These are phyloP conservation scores for Cremastinae sp. DNA, from an alignment of 2,888 invertebrate genomes.

Conservation along the genomic window DNA sequence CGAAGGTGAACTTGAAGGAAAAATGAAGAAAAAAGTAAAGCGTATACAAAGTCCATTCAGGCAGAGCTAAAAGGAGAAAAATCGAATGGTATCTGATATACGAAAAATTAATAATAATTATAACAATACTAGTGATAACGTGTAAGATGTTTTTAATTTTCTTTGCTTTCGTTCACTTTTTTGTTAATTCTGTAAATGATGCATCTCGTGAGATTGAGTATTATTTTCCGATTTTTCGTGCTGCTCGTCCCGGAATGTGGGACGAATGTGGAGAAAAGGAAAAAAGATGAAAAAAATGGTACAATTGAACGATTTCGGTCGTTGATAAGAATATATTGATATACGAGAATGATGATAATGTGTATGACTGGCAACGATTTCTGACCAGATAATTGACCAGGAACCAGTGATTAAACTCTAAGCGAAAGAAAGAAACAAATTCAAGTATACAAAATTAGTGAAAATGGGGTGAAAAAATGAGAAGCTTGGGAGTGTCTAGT, in stretches of 20 bases:
- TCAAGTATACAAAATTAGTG: constrained; percentile 25
- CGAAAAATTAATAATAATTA: constrained; percentile 43
- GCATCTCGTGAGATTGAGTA: constrained; percentile 20
- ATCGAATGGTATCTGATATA: constrained; percentile 50
- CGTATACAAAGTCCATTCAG: constrained; percentile 31
- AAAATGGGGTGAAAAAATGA: constrained; percentile 27
- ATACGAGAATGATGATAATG: constrained; percentile 25
- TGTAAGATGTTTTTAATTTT: constrained; percentile 31
- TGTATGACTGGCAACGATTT: constrained; percentile 64
- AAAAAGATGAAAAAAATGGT: constrained; percentile 46
- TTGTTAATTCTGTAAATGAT: not conserved
- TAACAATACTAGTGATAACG: constrained; percentile 34
- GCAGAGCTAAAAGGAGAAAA: constrained; percentile 49
- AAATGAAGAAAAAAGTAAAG: constrained; percentile 32
- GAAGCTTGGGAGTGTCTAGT: constrained; percentile 37
- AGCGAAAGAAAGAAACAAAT: constrained; percentile 33
- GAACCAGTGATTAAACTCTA: constrained; percentile 61
- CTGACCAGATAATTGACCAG: constrained; percentile 71
- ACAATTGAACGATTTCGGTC: constrained; percentile 52
- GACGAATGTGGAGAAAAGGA: constrained; percentile 6
- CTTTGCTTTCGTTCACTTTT: constrained; percentile 12
- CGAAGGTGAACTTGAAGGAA: too few species aligned
- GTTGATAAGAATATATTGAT: constrained; percentile 46
- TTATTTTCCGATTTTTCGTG: constrained; percentile 24
- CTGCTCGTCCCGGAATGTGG: constrained; percentile 3